Percentiles rank a stretch among this genome's conserved stretches.
These are phyloP conservation scores for Aspidapion aeneum DNA, from an alignment of 2,888 invertebrate species.

Conservation along the genomic window DNA sequence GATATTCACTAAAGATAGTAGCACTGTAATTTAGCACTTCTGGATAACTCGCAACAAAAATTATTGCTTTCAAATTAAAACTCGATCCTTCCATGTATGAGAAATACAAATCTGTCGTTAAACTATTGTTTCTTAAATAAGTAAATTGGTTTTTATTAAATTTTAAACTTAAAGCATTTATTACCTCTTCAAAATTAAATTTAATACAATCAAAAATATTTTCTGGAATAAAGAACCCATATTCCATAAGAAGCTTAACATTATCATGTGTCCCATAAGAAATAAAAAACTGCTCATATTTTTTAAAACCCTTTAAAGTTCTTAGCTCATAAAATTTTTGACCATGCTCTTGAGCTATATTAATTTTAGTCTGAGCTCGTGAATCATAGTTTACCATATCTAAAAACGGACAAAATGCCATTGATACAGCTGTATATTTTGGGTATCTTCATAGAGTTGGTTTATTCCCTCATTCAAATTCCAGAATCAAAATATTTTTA, in stretches of 20 bases:
- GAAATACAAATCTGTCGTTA: constrained; percentile 56
- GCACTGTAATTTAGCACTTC: constrained; percentile 26
- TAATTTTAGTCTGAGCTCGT: constrained; percentile 54
- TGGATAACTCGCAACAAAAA: constrained; percentile 23
- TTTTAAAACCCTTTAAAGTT: constrained; percentile 53
- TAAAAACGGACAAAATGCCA: constrained; percentile 82
- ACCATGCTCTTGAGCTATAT: constrained; percentile 35
- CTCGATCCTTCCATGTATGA: constrained; percentile 61
- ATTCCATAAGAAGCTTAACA: constrained; percentile 75
- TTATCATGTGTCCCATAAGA: constrained; percentile 85
- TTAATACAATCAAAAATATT: constrained; percentile 32
- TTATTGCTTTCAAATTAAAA: constrained; percentile 66
- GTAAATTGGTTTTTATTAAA: constrained; percentile 47
- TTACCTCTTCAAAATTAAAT: constrained; percentile 30
- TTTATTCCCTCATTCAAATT: too few relatives aligned
- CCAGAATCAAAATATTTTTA: too few relatives aligned
- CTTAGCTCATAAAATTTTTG: constrained; percentile 53
- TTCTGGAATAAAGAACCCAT: constrained; percentile 69
- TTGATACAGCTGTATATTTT: constrained; percentile 42
- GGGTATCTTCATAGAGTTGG: too few relatives aligned
- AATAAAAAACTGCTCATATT: constrained; percentile 78
- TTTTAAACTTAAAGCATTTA: constrained; percentile 23
- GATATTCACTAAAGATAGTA: constrained; percentile 33
- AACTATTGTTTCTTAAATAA: constrained; percentile 63
- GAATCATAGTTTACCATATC: constrained; percentile 88